Percentiles rank a stretch among this genome's conserved stretches.
Evolutionary conservation across 2,888 invertebrate species (phyloP).

Genomic region (Flexamia atlantica): DNA sequence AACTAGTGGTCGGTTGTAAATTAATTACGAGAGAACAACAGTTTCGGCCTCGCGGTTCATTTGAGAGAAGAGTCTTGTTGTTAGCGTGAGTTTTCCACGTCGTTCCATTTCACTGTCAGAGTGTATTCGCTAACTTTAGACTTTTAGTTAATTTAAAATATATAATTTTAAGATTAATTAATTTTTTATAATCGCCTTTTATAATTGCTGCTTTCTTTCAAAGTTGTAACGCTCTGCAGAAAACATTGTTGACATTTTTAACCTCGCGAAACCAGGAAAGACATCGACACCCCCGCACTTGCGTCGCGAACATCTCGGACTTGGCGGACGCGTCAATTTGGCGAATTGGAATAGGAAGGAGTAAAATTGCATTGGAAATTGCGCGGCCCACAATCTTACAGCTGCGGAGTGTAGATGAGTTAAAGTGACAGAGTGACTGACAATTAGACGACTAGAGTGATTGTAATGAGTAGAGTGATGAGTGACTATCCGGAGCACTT

Average conservation of each 20-base stretch:
- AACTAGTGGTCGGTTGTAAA: slow-evolving; percentile 41
- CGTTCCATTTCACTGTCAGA: too few species aligned
- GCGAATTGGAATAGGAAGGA: slow-evolving; percentile 17
- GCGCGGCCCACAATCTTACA: slow-evolving; percentile 1
- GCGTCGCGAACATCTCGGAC: neutral
- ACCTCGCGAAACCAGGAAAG: too few species aligned
- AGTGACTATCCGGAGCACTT: slow-evolving; percentile 41
- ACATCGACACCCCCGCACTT: too few species aligned
- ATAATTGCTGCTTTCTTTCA: too few species aligned
- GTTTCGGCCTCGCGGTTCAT: neutral
- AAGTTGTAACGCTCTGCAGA: too few species aligned
- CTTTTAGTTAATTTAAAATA: too few species aligned
- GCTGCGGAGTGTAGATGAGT: neutral
- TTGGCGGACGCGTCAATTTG: slow-evolving; percentile 32
- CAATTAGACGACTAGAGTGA: neutral
- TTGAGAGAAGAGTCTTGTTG: neutral
- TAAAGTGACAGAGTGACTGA: neutral
- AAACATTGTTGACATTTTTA: too few species aligned
- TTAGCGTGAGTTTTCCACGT: neutral
- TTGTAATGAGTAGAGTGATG: neutral
- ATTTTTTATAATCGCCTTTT: too few species aligned
- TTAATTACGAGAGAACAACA: slow-evolving; percentile 34
- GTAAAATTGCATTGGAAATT: slow-evolving; percentile 23
- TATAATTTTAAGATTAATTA: too few species aligned
- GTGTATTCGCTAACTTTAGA: too few species aligned